Evolutionary conservation across 2,113 vertebrate genomes (phyloP).

Genomic region (Centrocercus urophasianus): DNA sequence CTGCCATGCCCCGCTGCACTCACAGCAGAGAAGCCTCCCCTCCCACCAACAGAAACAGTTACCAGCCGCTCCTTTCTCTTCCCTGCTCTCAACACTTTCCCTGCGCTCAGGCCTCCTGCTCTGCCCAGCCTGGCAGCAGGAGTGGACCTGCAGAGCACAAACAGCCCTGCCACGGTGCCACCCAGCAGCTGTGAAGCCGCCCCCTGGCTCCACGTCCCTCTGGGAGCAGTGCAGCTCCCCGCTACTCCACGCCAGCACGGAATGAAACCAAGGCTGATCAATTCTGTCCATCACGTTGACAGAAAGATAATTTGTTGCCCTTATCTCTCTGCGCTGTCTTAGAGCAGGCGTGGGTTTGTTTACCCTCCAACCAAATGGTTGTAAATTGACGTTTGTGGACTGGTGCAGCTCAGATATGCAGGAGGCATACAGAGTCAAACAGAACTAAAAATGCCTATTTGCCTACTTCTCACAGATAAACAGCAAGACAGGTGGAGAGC

Average conservation of each 20-base stretch:
- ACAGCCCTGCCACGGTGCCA: background rate
- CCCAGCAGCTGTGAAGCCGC: background rate
- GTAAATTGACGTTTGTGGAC: background rate
- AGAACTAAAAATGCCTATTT: background rate
- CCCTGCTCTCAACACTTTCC: background rate
- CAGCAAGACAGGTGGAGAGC: background rate
- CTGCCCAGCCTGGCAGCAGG: background rate
- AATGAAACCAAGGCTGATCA: background rate
- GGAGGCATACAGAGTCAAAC: background rate
- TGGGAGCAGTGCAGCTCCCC: background rate
- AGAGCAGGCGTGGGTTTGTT: background rate
- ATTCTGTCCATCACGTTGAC: background rate
- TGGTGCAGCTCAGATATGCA: background rate
- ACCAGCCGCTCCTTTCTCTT: background rate
- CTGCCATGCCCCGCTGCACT: background rate
- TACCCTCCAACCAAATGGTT: conserved; percentile 32
- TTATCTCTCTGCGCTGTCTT: conserved; percentile 16
- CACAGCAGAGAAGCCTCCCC: background rate
- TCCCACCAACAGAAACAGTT: background rate
- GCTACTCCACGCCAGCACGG: background rate
- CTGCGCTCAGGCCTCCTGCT: background rate
- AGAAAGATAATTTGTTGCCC: conserved; percentile 40
- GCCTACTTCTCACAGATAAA: conserved; percentile 1
- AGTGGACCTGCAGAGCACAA: background rate
- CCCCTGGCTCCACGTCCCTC: background rate